These are phyloP conservation scores for Coracopsis vasa DNA, from an alignment of 2,113 vertebrate genomes.

Conservation along the genomic window DNA sequence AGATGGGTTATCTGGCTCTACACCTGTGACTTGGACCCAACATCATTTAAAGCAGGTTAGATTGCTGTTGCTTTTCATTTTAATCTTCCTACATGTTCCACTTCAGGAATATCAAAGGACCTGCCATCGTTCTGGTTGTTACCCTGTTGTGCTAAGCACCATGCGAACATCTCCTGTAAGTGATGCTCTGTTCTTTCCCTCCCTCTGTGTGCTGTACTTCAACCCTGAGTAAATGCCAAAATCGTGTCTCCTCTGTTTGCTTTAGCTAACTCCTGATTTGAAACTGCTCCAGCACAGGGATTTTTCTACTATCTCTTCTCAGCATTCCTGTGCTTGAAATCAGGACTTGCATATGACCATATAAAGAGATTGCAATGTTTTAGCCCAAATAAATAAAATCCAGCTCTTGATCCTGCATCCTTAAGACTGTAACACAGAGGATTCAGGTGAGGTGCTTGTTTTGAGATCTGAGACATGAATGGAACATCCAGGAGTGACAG, in stretches of 20 bases:
- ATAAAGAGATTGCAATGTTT: neutral
- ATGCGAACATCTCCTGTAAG: neutral
- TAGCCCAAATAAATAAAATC: slow-evolving; percentile 15
- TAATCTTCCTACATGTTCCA: neutral
- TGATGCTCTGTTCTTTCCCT: neutral
- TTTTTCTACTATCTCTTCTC: neutral
- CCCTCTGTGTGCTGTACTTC: neutral
- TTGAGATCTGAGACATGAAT: neutral
- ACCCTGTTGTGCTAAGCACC: neutral
- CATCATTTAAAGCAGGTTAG: neutral
- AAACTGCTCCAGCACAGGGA: neutral
- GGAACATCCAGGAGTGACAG: neutral
- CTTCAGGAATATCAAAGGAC: neutral
- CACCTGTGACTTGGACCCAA: neutral
- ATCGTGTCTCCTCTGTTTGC: neutral
- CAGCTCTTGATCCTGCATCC: neutral
- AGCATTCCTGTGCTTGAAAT: slow-evolving; percentile 23
- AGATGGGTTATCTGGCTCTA: neutral
- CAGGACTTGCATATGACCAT: neutral
- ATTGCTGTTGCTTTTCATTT: neutral
- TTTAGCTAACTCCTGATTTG: neutral
- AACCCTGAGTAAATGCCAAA: neutral
- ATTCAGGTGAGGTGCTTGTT: neutral
- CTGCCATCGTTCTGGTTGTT: fast-evolving
- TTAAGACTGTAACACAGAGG: neutral